Base-by-base conservation (phyloP, 2,113 vertebrate species). In the Pogonocichla stellata region DNA sequence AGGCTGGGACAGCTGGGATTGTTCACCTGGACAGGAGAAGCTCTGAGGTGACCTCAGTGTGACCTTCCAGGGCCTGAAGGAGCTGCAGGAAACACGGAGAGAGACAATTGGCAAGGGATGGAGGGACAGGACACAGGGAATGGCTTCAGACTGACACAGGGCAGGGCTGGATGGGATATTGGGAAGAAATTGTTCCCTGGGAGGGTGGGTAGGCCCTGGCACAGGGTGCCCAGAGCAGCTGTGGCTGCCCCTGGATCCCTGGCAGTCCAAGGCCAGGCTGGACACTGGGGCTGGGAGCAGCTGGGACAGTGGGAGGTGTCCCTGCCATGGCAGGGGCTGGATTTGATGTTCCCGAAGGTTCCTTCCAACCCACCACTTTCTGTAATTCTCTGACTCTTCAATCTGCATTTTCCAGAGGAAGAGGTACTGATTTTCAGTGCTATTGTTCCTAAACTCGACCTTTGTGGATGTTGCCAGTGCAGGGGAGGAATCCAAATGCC, bases 81-180 rank as follows among this genome's bases (percentile, higher is more conserved):
- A 6, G 7, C 10, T 4, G 0, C 15, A 29, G 2, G 48, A 40
- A 40, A 40, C 0, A 17, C 2, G 8, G n/a, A 9, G 40, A 87
- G n/a, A 8, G 29, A 29, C 4, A 9, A 0, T 11, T 42, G 14
- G 14, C 40, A 42, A 42, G 40, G 40, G 40, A 42, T 42, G 40
- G 40, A 42, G 40, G 40, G 15, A 42, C 40, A 42, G 40, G 40
- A 42, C 14, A 42, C 40, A 42, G 40, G 40, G 40, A 42, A 42
- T 42, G 40, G 14, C 40, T 42, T 42, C 40, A 14, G 12, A 42
- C 40, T 42, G 40, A 14, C 40, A 42, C 12, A 42, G 40, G 15
- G 40, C 40, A 42, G 40, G 40, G 40, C 40, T 42, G 40, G 40
- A 42, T 42, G 40, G 40, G 40, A 42, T 15, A 15, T 15, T 42